Evolutionary conservation across 2,113 vertebrate genomes (phyloP).

Genomic region (Conger conger): DNA sequence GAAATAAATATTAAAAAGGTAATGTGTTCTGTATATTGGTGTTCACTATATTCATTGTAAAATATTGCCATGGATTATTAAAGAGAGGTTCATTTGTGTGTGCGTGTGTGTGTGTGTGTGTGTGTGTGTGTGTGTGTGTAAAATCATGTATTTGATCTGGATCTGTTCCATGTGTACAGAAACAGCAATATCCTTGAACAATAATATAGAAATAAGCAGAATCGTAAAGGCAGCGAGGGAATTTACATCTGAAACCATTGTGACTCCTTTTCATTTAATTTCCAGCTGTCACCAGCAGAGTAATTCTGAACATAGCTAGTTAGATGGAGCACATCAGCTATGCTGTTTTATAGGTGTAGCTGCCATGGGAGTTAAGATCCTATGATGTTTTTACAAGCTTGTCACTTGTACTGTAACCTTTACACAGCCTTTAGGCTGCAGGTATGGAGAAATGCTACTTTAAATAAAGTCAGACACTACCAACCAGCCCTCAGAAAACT

Average conservation of each 20-base stretch:
- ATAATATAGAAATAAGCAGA: not conserved
- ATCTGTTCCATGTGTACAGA: not conserved
- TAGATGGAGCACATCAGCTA: slow-evolving; percentile 22
- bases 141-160: not conserved
- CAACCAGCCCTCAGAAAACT: not conserved
- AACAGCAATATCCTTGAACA: not conserved
- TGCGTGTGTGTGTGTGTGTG: not conserved
- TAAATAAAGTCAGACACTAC: not conserved
- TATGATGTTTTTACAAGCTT: not conserved
- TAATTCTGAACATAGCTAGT: not conserved
- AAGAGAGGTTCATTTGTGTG: not conserved
- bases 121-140: not conserved
- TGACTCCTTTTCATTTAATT: not conserved
- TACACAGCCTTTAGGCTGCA: not conserved
- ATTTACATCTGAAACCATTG: not conserved
- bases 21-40: no score
- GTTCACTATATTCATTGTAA: not conserved
- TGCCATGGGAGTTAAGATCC: slow-evolving; percentile 10
- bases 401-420: slow-evolving; percentile 1
- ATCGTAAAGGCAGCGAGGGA: not conserved
- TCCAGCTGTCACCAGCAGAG: not conserved
- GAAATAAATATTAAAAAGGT: no score
- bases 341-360: slow-evolving; percentile 37
- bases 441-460: not conserved
- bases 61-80: not conserved